Evolutionary conservation across 2,888 invertebrate species (phyloP).

Genomic region (Siphonodentalium dalli): DNA sequence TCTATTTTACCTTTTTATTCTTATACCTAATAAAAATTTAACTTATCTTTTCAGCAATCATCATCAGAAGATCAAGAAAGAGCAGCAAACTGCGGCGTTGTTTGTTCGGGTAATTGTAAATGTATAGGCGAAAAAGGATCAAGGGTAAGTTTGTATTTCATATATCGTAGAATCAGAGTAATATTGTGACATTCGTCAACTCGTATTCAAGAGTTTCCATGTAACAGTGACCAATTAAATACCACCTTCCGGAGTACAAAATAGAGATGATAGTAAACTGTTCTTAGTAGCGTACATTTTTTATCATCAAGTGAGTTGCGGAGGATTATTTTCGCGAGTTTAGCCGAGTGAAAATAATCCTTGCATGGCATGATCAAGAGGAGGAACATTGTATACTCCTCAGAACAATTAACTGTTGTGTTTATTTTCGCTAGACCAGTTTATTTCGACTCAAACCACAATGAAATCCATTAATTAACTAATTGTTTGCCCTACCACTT

Average conservation of each 20-base stretch:
- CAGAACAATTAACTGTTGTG: no score
- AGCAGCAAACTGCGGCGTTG: slow-evolving; percentile 39
- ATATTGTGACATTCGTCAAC: neutral
- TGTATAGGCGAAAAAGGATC: slow-evolving; percentile 58
- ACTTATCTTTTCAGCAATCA: slow-evolving; percentile 32
- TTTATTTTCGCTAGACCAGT: no score
- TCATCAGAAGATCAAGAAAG: slow-evolving; percentile 11
- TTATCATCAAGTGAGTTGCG: no score
- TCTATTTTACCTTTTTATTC: no score
- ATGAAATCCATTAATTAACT: no score
- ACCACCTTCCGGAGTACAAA: neutral
- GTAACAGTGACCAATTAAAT: neutral
- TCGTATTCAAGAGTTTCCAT: neutral
- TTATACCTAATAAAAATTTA: neutral
- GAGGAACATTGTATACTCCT: no score
- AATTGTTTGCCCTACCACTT: no score
- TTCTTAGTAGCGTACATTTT: no score
- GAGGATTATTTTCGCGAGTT: no score
- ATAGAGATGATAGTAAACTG: neutral
- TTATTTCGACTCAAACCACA: no score
- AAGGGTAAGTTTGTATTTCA: slow-evolving; percentile 39
- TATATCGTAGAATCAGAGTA: neutral
- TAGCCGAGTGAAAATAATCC: no score
- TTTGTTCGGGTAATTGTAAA: slow-evolving; percentile 43
- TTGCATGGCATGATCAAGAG: no score